Percentiles rank a stretch among this genome's conserved stretches.
These are phyloP conservation scores for Linnaemya tessellans DNA, from an alignment of 2,888 invertebrate genomes.

Conservation along the genomic window DNA sequence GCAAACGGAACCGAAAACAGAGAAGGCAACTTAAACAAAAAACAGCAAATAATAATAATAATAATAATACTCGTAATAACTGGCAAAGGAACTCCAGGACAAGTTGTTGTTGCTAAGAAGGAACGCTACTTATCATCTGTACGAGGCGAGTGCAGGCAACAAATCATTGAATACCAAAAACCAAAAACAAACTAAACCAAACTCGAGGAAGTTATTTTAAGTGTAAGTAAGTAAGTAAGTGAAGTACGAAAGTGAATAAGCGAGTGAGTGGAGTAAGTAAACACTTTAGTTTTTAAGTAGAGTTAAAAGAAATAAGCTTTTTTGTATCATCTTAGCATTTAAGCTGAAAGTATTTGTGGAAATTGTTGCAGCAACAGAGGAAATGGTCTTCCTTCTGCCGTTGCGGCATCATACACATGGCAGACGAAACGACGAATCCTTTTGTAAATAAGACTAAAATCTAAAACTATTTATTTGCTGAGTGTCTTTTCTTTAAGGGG, in stretches of 20 bases:
- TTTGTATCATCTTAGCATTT: constrained; percentile 50
- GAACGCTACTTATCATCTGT: constrained; percentile 54
- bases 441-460: constrained; percentile 42
- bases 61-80: no score
- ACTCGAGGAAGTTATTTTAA: constrained; percentile 54
- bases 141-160: constrained; percentile 32
- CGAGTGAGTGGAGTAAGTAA: constrained; percentile 55
- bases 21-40: constrained; percentile 28
- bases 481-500: constrained; percentile 43
- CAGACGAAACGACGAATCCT: neutral
- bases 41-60: constrained; percentile 46
- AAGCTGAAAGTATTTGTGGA: constrained; percentile 39
- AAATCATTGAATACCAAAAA: constrained; percentile 58
- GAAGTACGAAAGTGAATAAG: constrained; percentile 40
- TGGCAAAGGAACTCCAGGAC: constrained; percentile 56
- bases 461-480: constrained; percentile 64
- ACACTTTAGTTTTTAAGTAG: constrained; percentile 65
- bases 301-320: constrained; percentile 65
- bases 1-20: constrained; percentile 41
- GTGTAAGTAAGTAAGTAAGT: constrained; percentile 51
- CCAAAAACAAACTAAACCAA: constrained; percentile 48
- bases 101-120: constrained; percentile 38
- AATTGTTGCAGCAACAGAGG: constrained; percentile 8
- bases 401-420: neutral
- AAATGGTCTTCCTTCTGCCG: neutral